Percentiles rank a stretch among this genome's conserved stretches.
Conservation (phyloP, 2,888 invertebrate species). For the Parascotia fuliginaria region DNA sequence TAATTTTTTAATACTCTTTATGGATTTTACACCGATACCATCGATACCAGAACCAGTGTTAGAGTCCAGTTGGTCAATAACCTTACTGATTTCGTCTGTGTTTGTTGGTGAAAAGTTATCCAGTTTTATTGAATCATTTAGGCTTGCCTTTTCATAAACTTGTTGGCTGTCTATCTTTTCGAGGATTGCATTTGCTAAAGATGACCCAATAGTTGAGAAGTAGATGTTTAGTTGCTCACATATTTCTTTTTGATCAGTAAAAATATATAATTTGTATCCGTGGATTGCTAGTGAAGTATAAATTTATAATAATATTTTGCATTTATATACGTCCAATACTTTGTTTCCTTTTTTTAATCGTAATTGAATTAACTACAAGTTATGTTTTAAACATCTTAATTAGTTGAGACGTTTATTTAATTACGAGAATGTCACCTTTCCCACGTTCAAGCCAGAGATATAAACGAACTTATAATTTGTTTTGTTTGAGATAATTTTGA, state of each 20-base stretch:
- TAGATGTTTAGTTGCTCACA: not conserved
- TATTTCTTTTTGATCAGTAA: not conserved
- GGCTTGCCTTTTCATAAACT: not conserved
- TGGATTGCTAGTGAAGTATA: no score
- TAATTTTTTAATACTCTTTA: not conserved
- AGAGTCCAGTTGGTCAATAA: constrained; percentile 4
- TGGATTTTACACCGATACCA: not conserved
- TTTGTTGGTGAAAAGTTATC: not conserved
- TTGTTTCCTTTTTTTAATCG: not conserved
- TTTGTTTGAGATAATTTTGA: not conserved
- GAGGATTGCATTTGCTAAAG: no score
- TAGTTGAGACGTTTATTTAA: constrained; percentile 2
- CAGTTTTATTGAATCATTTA: not conserved
- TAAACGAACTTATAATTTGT: constrained; percentile 1
- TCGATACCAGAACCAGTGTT: constrained; percentile 16
- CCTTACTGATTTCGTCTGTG: constrained; percentile 1
- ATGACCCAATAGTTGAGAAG: not conserved
- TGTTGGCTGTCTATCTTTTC: not conserved
- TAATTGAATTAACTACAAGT: not conserved
- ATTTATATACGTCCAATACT: no score
- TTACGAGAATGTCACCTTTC: constrained; percentile 1
- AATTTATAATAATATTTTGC: no score
- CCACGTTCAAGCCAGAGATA: constrained; percentile 7
- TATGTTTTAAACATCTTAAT: not conserved
- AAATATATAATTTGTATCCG: no score